Evolutionary conservation across 2,797 vertebrate genomes (phyloP).

Genomic region (Phrynocephalus forsythii): DNA sequence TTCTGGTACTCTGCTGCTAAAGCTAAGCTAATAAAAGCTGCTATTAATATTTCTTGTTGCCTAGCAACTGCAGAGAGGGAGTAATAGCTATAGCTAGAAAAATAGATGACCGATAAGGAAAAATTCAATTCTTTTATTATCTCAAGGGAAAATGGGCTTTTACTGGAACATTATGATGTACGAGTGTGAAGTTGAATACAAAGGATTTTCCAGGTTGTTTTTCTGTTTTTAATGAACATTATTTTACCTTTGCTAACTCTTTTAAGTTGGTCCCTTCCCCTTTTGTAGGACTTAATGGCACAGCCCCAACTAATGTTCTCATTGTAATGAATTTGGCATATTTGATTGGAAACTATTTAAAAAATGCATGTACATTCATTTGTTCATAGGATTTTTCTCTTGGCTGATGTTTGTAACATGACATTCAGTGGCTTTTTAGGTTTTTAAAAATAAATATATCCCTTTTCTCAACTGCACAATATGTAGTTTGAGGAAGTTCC

Average conservation of each 20-base stretch:
- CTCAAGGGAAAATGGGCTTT: conserved; percentile 99
- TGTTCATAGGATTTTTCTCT: conserved; percentile 65
- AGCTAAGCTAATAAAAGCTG: conserved; percentile 99
- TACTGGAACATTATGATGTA: conserved; percentile 98
- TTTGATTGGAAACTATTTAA: conserved; percentile 60
- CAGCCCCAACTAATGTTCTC: conserved; percentile 65
- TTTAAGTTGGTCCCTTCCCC: conserved; percentile 67
- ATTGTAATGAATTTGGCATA: conserved; percentile 70
- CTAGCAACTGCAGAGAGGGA: conserved; percentile 96
- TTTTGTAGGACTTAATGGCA: conserved; percentile 78
- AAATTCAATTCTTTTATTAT: conserved; percentile 99
- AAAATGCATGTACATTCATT: conserved; percentile 44
- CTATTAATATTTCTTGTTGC: conserved; percentile 99
- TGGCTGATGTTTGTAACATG: conserved; percentile 66
- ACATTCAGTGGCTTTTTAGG: conserved; percentile 43
- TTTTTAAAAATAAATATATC: conserved; percentile 12
- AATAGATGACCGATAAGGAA: conserved; percentile 99
- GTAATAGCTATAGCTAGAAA: conserved; percentile 99
- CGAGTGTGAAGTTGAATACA: conserved; percentile 89
- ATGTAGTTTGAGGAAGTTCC: neutral
- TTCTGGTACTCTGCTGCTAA: conserved; percentile 99
- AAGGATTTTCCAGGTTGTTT: conserved; percentile 80
- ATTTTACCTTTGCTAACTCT: conserved; percentile 78
- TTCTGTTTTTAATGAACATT: conserved; percentile 83
- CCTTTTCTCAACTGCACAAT: conserved; percentile 41